Evolutionary conservation across 1,140 invertebrate genomes (phyloP).

Genomic region (Agrypnia vestita): DNA sequence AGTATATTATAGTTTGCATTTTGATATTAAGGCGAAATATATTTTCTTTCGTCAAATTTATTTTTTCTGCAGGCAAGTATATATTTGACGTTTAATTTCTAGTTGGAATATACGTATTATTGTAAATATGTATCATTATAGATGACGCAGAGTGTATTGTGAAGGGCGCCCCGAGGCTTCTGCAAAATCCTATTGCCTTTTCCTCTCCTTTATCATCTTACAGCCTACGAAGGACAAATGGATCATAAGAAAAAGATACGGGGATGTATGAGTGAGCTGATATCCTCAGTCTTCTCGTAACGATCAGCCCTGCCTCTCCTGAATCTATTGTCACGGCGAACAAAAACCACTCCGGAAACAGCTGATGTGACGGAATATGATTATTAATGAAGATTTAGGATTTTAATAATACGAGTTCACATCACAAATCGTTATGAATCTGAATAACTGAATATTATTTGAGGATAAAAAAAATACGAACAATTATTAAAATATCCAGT

Average conservation of each 20-base stretch:
- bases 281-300: conserved; percentile 44
- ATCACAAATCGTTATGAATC: not conserved
- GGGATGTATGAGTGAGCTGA: conserved; percentile 48
- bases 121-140: no score
- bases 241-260: conserved; percentile 51
- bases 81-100: no score
- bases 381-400: conserved; percentile 37
- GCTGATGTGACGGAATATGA: conserved; percentile 52
- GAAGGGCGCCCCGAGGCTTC: conserved; percentile 42
- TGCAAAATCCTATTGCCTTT: conserved; percentile 53
- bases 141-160: conserved; percentile 46
- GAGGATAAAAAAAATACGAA: no score
- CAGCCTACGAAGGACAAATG: conserved; percentile 49
- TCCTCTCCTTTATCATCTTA: conserved; percentile 46
- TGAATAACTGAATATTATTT: no score
- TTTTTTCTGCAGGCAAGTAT: no score
- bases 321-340: conserved; percentile 44
- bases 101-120: no score
- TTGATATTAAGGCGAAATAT: no score
- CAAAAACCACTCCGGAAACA: conserved; percentile 28
- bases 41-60: no score
- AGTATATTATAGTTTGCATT: no score
- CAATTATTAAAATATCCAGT: no score
- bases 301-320: conserved; percentile 2
- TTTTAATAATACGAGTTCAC: not conserved